A percentile compares a stretch with the other conserved stretches of the same genome.
phyloP scores from a whole-genome alignment of 2,888 invertebrate genomes.

The Drosophila setosimentum region DNA sequence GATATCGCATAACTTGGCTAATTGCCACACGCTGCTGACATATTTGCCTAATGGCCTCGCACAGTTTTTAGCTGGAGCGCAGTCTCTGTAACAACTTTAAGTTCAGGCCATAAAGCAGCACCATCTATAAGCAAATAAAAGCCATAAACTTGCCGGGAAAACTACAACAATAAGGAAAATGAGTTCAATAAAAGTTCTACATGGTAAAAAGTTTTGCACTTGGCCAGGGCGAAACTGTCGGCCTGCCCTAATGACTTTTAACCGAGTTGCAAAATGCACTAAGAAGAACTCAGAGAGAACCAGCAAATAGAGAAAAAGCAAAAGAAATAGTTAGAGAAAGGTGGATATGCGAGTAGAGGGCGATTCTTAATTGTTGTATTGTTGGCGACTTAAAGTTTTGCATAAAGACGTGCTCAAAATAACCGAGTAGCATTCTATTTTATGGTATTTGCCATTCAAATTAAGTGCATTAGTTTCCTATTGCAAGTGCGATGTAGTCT shows the following conservation, averaged over 20 bases:
- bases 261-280: conserved; percentile 69
- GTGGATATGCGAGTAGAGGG: conserved; percentile 9
- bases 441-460: conserved; percentile 40
- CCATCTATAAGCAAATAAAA: conserved; percentile 30
- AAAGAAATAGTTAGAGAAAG: conserved; percentile 28
- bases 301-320: background rate
- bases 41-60: conserved; percentile 79
- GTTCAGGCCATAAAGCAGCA: conserved; percentile 64
- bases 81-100: conserved; percentile 63
- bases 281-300: conserved; percentile 1
- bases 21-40: conserved; percentile 80
- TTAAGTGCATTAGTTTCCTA: conserved; percentile 47
- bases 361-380: conserved; percentile 69
- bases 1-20: conserved; percentile 77
- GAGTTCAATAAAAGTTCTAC: conserved; percentile 72
- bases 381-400: conserved; percentile 55
- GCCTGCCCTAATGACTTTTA: conserved; percentile 77
- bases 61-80: conserved; percentile 56
- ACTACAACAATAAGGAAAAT: conserved; percentile 33
- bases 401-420: conserved; percentile 61
- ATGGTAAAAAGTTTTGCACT: conserved; percentile 61
- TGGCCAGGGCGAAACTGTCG: conserved; percentile 39
- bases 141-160: conserved; percentile 35
- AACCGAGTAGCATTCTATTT: conserved; percentile 58
- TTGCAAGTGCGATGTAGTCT: conserved; percentile 44